phyloP scores from a whole-genome alignment of 1,140 invertebrate genomes.

The Saccostrea echinata region DNA sequence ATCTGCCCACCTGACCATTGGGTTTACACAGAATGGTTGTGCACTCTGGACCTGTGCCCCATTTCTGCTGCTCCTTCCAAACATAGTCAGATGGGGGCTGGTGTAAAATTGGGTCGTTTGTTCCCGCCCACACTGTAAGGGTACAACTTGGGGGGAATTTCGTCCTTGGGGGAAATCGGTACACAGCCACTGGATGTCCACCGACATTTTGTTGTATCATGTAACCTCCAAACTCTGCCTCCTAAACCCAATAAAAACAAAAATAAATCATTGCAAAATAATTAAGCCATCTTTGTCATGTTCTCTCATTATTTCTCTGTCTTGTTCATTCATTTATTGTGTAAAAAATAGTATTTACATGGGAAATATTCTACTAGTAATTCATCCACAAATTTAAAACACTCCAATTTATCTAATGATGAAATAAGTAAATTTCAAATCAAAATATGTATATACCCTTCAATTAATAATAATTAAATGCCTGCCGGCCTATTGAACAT shows the following conservation, averaged over 20 bases:
- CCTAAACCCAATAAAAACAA: slow-evolving; percentile 61
- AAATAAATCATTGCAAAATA: too few relatives aligned
- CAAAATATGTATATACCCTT: not conserved
- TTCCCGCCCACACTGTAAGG: slow-evolving; percentile 77
- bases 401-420: not conserved
- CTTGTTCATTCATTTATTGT: too few relatives aligned
- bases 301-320: too few relatives aligned
- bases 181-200: slow-evolving; percentile 78
- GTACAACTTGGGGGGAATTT: slow-evolving; percentile 73
- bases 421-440: not conserved
- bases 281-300: too few relatives aligned
- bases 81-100: slow-evolving; percentile 78
- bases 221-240: slow-evolving; percentile 77
- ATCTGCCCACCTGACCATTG: slow-evolving; percentile 76
- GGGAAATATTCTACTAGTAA: not conserved
- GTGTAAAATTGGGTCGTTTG: slow-evolving; percentile 73
- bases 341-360: not conserved
- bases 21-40: slow-evolving; percentile 79
- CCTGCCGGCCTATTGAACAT: not conserved
- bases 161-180: slow-evolving; percentile 75
- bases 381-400: not conserved
- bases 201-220: slow-evolving; percentile 79
- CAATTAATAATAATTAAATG: not conserved
- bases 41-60: slow-evolving; percentile 79
- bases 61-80: slow-evolving; percentile 79